Conservation (phyloP, 1,140 invertebrate genomes). For the Cotesia chilonis region DNA sequence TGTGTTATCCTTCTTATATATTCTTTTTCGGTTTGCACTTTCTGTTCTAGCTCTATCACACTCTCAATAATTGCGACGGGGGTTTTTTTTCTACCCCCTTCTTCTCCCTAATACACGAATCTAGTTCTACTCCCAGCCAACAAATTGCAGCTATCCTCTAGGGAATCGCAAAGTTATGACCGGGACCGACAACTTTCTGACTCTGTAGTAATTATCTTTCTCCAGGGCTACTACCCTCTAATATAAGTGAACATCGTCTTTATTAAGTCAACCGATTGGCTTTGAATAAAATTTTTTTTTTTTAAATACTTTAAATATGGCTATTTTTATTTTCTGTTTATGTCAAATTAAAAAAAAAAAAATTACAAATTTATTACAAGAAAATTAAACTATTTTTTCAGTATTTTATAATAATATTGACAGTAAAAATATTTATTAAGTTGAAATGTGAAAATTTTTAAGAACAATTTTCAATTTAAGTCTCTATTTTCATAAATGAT, state of each 20-base stretch:
- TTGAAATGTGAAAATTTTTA: too few relatives aligned
- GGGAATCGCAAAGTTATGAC: conserved; percentile 60
- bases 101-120: conserved; percentile 19
- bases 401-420: too few relatives aligned
- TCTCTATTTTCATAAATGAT: too few relatives aligned
- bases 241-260: conserved; percentile 35
- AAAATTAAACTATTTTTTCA: too few relatives aligned
- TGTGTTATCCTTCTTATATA: not conserved
- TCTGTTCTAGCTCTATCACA: conserved; percentile 25
- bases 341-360: too few relatives aligned
- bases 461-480: too few relatives aligned
- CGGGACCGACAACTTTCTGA: conserved; percentile 56
- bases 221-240: conserved; percentile 41
- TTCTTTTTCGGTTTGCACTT: conserved; percentile 7
- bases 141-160: conserved; percentile 54
- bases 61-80: conserved; percentile 54
- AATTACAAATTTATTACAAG: too few relatives aligned
- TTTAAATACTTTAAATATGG: too few relatives aligned
- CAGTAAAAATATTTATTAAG: too few relatives aligned
- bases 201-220: conserved; percentile 59
- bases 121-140: conserved; percentile 41
- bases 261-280: conserved; percentile 31
- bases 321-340: too few relatives aligned
- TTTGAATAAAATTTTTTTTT: not conserved
- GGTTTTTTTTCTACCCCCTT: conserved; percentile 44